Percentiles rank a stretch among this genome's conserved stretches.
Evolutionary conservation across 2,113 vertebrate species (phyloP).

Genomic region (Corythaixoides concolor): DNA sequence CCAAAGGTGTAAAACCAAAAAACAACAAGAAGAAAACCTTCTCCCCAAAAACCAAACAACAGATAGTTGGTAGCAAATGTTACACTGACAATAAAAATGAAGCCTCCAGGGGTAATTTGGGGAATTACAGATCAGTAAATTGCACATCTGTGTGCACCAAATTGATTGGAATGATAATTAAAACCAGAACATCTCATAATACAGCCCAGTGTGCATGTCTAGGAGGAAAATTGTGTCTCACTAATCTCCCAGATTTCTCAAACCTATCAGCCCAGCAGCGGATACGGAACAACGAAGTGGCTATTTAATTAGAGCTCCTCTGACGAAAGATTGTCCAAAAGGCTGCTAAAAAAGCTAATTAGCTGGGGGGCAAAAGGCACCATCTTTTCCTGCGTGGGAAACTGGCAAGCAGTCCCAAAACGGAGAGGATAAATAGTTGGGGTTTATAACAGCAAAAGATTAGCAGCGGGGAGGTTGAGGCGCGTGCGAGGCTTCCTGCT

Average conservation of each 20-base stretch:
- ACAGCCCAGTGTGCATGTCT: slow-evolving; percentile 6
- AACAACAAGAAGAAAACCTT: not conserved
- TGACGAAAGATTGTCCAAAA: not conserved
- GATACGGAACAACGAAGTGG: not conserved
- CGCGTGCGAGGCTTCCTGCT: not conserved
- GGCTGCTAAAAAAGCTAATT: not conserved
- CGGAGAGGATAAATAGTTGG: not conserved
- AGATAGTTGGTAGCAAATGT: slow-evolving; percentile 47
- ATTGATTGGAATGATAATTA: slow-evolving; percentile 70
- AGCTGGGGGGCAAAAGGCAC: not conserved
- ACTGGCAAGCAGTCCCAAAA: not conserved
- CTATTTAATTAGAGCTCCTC: slow-evolving; percentile 42
- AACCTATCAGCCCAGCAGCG: not conserved
- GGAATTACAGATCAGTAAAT: slow-evolving; percentile 70
- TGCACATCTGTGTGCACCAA: slow-evolving; percentile 60
- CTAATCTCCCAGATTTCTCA: slow-evolving; percentile 24
- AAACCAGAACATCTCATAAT: slow-evolving; percentile 64
- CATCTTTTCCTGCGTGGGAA: not conserved
- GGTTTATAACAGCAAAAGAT: not conserved
- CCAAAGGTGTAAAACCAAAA: slow-evolving; percentile 42
- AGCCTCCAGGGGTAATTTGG: slow-evolving; percentile 63
- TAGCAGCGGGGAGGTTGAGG: not conserved
- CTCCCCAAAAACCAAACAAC: not conserved
- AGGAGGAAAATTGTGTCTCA: slow-evolving; percentile 12
- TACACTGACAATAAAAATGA: slow-evolving; percentile 53